These are phyloP conservation scores for Platalea minor DNA, from an alignment of 2,797 vertebrate genomes.

Conservation along the genomic window DNA sequence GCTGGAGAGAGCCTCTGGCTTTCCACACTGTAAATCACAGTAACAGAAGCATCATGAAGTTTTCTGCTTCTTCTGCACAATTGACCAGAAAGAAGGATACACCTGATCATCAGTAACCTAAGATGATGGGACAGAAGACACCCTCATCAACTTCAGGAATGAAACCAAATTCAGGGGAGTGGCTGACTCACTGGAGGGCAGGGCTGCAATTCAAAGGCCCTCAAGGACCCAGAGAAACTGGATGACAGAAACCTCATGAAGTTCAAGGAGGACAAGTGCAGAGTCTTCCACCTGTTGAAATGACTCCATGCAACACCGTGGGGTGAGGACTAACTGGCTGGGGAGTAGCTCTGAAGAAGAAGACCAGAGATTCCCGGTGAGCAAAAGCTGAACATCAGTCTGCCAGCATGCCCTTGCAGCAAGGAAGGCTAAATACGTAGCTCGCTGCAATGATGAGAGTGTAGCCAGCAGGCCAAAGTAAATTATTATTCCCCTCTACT, in stretches of 20 bases:
- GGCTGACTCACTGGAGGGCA: background rate
- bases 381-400: background rate
- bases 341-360: background rate
- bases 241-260: background rate
- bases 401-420: background rate
- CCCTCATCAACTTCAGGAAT: background rate
- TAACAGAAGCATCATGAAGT: background rate
- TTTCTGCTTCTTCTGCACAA: background rate
- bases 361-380: background rate
- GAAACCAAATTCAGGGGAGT: background rate
- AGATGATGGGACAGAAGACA: background rate
- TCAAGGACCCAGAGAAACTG: background rate
- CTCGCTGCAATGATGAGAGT: background rate
- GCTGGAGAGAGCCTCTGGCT: background rate
- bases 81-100: background rate
- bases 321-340: background rate
- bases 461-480: conserved; percentile 8
- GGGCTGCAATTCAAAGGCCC: background rate
- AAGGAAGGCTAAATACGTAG: background rate
- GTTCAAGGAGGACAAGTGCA: background rate
- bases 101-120: background rate
- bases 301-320: background rate
- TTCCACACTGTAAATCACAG: background rate
- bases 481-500: conserved; percentile 30
- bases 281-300: background rate